Evolutionary conservation across 2,888 invertebrate genomes (phyloP).

Genomic region (Clunio marinus): DNA sequence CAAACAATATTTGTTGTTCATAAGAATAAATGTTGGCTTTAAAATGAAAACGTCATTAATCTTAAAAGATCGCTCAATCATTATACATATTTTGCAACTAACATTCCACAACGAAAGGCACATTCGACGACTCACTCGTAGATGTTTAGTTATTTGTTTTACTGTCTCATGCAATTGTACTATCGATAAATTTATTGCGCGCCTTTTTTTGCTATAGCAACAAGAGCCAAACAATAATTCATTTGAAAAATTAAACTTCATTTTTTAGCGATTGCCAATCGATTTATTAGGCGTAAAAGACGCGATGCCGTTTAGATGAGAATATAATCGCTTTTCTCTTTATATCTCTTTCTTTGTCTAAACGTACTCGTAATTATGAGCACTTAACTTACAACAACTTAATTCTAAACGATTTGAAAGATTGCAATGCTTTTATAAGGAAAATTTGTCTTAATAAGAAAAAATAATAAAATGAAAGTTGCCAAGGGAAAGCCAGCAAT

Average conservation of each 20-base stretch:
- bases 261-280: conserved; percentile 1
- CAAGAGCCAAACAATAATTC: not conserved
- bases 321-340: not conserved
- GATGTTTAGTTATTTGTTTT: not conserved
- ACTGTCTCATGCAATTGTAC: not conserved
- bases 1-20: too few species aligned
- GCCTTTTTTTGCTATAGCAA: not conserved
- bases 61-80: too few species aligned
- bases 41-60: too few species aligned
- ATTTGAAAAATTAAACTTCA: conserved; percentile 19
- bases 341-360: not conserved
- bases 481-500: too few species aligned
- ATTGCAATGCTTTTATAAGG: not conserved
- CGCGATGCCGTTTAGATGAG: not conserved
- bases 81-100: too few species aligned
- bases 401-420: conserved; percentile 20
- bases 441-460: too few species aligned
- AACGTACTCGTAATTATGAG: conserved; percentile 30
- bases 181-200: conserved; percentile 4
- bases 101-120: not conserved
- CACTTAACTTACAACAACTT: conserved; percentile 24
- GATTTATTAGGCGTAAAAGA: not conserved
- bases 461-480: too few species aligned
- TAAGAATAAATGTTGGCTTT: too few species aligned
- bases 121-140: not conserved